Base-by-base conservation (phyloP, 30 jellyfish, hydroid and myxozoan species). In the Aurelia coerulea region DNA sequence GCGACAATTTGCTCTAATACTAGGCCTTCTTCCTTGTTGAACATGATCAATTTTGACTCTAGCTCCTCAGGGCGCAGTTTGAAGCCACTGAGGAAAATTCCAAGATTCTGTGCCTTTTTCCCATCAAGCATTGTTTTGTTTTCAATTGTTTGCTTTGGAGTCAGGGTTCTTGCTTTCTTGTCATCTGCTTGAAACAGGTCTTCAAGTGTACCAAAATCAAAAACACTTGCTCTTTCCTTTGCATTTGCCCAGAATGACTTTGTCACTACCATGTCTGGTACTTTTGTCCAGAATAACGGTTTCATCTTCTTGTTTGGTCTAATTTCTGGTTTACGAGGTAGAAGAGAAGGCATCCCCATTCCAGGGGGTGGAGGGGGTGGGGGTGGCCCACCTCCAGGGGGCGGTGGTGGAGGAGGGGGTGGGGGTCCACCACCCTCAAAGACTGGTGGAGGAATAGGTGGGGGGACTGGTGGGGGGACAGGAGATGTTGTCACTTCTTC, bases 21-120 rank as follows among this genome's bases (percentile, higher is more conserved):
- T 11, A 94, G 70, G 11, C 97, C 93, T 29, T 80, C 91, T 11
- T 76, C 94, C 52, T 84, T 97, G 65, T 88, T 86, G 33, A 88
- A 74, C 68, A 78, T 63, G 16, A 71, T 65, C 79, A 94, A 77
- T 88, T 84, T 94, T 17, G 92, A 72, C 68, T 94, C 97, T 50
- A 94, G 74, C 35, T 84, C 97, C 51, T 72, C 88, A 1, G 89
- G 87, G 10, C 85, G 74, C 69, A 94, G 84, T 72, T 94, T 94
- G 77, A 94, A 94, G 29, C 98, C 98, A 80, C 97, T 88, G 11
- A 94, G 86, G 71, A 94, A 94, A 29, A 94, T 94, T 7, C 98
- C 97, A 76, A 94, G 87, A 74, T 94, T 94, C 83, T 94, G 98
- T 5, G 98, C 98, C 90, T 94, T 94, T 63, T 89, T 89, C 29